Conservation (phyloP, 2,888 invertebrate genomes). For the Tolmerus cingulatus region DNA sequence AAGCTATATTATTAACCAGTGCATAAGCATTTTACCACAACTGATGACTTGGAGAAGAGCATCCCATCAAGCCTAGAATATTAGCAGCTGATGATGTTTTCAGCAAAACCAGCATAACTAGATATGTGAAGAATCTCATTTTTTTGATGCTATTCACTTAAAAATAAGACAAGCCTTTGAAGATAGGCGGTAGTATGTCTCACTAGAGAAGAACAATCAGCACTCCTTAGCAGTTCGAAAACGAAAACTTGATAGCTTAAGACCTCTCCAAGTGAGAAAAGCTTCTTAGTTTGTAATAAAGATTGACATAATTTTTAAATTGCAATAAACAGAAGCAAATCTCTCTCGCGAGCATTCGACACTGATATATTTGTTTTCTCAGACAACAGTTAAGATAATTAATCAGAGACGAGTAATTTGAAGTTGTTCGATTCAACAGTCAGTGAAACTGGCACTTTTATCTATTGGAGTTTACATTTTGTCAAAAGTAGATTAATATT, state of each 20-base stretch:
- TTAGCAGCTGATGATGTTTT: conserved; percentile 17
- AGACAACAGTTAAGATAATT: background rate
- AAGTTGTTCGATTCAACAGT: no score
- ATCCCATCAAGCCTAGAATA: conserved; percentile 41
- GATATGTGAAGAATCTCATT: background rate
- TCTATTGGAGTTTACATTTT: background rate
- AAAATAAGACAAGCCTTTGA: background rate
- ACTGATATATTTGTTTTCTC: background rate
- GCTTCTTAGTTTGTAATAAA: background rate
- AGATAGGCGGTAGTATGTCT: background rate
- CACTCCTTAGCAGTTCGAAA: background rate
- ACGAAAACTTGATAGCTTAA: background rate
- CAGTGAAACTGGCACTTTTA: no score
- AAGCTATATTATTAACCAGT: background rate
- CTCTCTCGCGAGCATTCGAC: background rate
- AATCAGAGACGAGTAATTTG: no score
- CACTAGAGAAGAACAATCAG: background rate
- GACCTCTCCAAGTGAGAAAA: background rate
- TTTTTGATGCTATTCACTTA: background rate
- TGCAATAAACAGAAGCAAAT: background rate
- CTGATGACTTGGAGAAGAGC: conserved; percentile 41
- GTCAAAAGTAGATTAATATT: background rate
- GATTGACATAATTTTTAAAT: background rate
- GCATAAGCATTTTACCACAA: conserved; percentile 34
- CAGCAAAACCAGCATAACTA: background rate